phyloP scores from a whole-genome alignment of 2,113 vertebrate genomes.

The Callaeas wilsoni region DNA sequence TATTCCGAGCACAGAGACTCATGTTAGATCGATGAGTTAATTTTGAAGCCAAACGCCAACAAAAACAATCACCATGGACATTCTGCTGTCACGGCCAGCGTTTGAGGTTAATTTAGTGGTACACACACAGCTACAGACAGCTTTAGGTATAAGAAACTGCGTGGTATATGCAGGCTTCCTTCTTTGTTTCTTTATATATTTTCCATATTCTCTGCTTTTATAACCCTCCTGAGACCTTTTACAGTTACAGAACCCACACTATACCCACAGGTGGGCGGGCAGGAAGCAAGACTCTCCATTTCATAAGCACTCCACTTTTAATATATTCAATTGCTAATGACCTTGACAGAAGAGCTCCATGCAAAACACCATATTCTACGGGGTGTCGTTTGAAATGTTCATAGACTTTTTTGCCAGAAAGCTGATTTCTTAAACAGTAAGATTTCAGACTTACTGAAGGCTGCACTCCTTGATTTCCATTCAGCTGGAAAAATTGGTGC shows the following conservation, averaged over 20 bases:
- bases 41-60: constrained; percentile 81
- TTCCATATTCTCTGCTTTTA: constrained; percentile 71
- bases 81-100: constrained; percentile 79
- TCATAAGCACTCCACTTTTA: constrained; percentile 55
- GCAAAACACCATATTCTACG: constrained; percentile 46
- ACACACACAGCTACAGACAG: constrained; percentile 33
- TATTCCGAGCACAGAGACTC: constrained; percentile 75
- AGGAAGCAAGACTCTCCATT: constrained; percentile 60
- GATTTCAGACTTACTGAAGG: constrained; percentile 6
- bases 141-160: constrained; percentile 41
- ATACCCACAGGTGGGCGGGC: constrained; percentile 65
- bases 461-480: not conserved
- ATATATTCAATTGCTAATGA: constrained; percentile 64
- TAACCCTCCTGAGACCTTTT: constrained; percentile 44
- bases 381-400: constrained; percentile 52
- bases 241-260: constrained; percentile 62
- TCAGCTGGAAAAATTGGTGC: not conserved
- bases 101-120: constrained; percentile 77
- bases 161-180: constrained; percentile 20
- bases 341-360: constrained; percentile 55
- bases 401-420: constrained; percentile 13
- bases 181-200: constrained; percentile 64
- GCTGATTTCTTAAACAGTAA: constrained; percentile 40
- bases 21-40: constrained; percentile 83
- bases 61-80: constrained; percentile 83